Base-by-base conservation (phyloP, 2,113 vertebrate species). In the Sphyrna mokarran region DNA sequence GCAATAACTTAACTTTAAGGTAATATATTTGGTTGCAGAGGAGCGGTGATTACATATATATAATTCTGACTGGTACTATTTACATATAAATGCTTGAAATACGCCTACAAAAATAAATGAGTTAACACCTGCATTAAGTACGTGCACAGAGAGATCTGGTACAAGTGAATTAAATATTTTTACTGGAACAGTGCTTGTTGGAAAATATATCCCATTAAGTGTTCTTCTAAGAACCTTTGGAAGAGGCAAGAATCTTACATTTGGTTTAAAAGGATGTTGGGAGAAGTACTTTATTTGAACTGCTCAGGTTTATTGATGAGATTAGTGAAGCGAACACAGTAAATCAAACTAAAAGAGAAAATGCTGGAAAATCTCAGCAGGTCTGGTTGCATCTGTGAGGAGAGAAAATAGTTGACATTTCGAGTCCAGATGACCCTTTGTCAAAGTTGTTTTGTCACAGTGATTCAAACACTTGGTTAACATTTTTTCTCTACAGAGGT, bases 131-230 rank as follows among this genome's bases (percentile, higher is more conserved):
- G 58, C 89, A 91, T 91, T 66, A 91, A n/a, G 18, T 16, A 91
- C 6, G 89, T n/a, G n/a, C 58, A 66, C 58, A 37, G 58, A 91
- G 58, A 63, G 89, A 91, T 66, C 33, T 91, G 58, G 58, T 91
- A 61, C 58, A n/a, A 91, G 58, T 66, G 58, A 91, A 33, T 63
- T 91, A 63, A 91, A 91, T 91, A 91, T 91, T 91, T 91, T 91
- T 66, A 66, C 61, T 91, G 89, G 89, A 91, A 91, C 58, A 37
- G 58, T 20, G 16, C 33, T 66, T 14, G 58, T 91, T 66, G 89
- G 89, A 91, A 91, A 63, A 66, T 66, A 91, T 10, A 91, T 33
- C 61, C 87, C 29, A 63, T 63, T 61, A 48, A 90, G 58, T n/a
- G 87, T 1, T 18, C 14, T 66, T 89, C 86, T 89, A 26, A 89